Conservation (phyloP, 2,113 vertebrate species). For the Sarotherodon lohbergeri region DNA sequence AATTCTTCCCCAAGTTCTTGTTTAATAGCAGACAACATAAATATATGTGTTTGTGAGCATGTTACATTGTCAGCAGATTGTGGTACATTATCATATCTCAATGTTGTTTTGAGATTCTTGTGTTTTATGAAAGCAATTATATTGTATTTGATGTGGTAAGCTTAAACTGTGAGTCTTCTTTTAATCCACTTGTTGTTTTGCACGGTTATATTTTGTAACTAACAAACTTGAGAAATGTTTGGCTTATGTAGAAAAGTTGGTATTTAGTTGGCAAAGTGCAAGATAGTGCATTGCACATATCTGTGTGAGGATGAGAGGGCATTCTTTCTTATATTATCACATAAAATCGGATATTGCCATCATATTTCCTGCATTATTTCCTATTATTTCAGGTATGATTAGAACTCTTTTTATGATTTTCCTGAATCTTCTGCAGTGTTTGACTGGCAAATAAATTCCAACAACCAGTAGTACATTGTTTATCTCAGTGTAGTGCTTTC, state of each 20-base stretch:
- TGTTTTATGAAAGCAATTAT: background rate
- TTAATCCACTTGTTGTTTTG: background rate
- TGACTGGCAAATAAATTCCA: background rate
- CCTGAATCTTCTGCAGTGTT: background rate
- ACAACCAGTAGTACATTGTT: background rate
- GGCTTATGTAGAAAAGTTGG: background rate
- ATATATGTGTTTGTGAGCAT: background rate
- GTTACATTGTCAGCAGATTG: background rate
- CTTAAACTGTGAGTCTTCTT: background rate
- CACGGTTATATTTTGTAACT: background rate
- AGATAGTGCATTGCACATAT: background rate
- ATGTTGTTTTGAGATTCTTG: background rate
- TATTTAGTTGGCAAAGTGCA: background rate
- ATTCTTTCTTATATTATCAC: background rate
- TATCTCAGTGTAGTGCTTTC: background rate
- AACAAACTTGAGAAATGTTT: background rate
- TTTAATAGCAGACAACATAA: background rate
- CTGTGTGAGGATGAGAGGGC: background rate
- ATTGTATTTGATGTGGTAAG: background rate
- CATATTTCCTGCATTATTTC: background rate
- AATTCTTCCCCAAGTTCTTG: rapidly evolving
- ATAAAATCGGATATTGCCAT: rapidly evolving
- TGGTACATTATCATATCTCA: background rate
- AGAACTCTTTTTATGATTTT: background rate
- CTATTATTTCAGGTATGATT: background rate